A percentile compares a stretch with the other conserved stretches of the same genome.
Evolutionary conservation across 2,888 invertebrate genomes (phyloP).

Genomic region (Amblyjoppa proteus): DNA sequence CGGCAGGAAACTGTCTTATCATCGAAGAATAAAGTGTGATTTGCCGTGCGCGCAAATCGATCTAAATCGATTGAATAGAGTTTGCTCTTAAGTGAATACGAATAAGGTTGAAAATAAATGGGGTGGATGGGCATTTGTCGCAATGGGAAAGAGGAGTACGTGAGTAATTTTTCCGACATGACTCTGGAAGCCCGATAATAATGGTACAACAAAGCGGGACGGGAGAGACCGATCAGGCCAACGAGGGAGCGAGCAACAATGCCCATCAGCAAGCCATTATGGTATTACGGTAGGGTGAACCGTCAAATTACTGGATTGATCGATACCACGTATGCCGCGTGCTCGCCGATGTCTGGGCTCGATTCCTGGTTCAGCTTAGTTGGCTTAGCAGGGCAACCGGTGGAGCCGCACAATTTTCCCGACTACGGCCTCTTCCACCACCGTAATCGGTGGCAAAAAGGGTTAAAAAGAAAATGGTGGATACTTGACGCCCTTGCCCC

Average conservation of each 20-base stretch:
- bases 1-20: neutral
- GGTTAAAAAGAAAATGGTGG: constrained; percentile 73
- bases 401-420: constrained; percentile 59
- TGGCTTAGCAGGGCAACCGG: constrained; percentile 44
- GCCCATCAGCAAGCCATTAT: constrained; percentile 76
- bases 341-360: constrained; percentile 60
- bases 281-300: constrained; percentile 74
- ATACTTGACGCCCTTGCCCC: constrained; percentile 57
- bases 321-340: constrained; percentile 69
- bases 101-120: neutral
- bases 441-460: constrained; percentile 67
- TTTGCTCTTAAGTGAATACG: neutral
- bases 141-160: constrained; percentile 1
- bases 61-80: neutral
- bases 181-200: constrained; percentile 61
- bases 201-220: constrained; percentile 52
- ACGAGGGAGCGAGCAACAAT: constrained; percentile 73
- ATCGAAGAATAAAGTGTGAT: neutral
- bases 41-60: neutral
- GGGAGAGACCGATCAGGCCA: constrained; percentile 69
- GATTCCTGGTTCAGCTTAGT: constrained; percentile 39
- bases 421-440: constrained; percentile 45
- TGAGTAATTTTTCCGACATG: constrained; percentile 36
- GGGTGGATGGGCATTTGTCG: neutral
- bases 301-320: constrained; percentile 77